Percentiles rank a stretch among this genome's conserved stretches.
Conservation (phyloP, 2,113 vertebrate species). For the Engraulis encrasicolus region DNA sequence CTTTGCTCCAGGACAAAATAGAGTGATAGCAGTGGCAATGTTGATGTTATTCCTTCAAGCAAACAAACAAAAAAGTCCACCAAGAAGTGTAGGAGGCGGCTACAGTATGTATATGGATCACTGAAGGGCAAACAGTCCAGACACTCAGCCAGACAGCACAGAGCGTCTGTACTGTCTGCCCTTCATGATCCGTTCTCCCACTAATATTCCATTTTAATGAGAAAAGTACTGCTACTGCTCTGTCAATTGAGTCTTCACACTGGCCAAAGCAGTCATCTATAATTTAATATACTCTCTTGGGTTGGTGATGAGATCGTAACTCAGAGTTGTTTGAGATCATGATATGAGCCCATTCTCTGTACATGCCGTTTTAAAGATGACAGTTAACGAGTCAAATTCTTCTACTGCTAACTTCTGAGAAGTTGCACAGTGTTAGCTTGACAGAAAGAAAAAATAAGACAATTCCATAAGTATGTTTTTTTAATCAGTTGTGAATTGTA, state of each 20-base stretch:
- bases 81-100: neutral
- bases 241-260: neutral
- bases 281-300: neutral
- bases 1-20: neutral
- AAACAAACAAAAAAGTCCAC: neutral
- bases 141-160: too few relatives aligned
- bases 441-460: too few relatives aligned
- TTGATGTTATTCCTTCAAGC: neutral
- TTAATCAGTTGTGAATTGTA: too few relatives aligned
- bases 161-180: constrained; percentile 2
- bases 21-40: neutral
- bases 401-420: too few relatives aligned
- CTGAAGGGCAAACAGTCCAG: too few relatives aligned
- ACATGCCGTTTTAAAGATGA: neutral
- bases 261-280: neutral
- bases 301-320: neutral
- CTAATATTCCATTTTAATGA: neutral
- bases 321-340: neutral
- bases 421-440: too few relatives aligned
- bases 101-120: too few relatives aligned
- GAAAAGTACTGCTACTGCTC: neutral
- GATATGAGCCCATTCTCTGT: neutral
- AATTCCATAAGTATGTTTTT: too few relatives aligned
- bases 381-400: too few relatives aligned
- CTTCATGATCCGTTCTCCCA: neutral